These are phyloP conservation scores for Carposina sasakii DNA, from an alignment of 1,140 invertebrate genomes.

Conservation along the genomic window DNA sequence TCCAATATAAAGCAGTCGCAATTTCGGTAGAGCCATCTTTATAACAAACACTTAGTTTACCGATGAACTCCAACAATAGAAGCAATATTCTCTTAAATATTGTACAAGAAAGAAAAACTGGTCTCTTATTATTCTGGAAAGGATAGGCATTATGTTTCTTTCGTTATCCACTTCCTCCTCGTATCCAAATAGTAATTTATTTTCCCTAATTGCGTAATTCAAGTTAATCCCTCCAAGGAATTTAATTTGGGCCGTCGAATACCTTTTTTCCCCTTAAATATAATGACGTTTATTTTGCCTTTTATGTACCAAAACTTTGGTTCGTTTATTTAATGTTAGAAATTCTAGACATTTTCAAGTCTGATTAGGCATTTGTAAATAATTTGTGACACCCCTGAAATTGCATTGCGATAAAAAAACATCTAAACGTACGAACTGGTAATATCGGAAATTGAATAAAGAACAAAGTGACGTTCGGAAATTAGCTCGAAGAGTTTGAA, in stretches of 20 bases:
- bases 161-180: conserved; percentile 15
- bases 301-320: background rate
- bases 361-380: no score
- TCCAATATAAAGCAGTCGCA: no score
- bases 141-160: conserved; percentile 11
- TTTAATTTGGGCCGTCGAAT: conserved; percentile 30
- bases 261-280: no score
- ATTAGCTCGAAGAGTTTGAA: conserved; percentile 65
- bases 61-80: no score
- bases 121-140: conserved; percentile 29
- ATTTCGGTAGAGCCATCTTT: no score
- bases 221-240: conserved; percentile 35
- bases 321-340: background rate
- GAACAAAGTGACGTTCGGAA: conserved; percentile 70
- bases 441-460: conserved; percentile 71
- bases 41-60: no score
- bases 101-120: no score
- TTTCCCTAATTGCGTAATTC: conserved; percentile 42
- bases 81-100: no score
- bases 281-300: no score
- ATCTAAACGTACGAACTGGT: conserved; percentile 38
- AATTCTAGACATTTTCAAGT: no score
- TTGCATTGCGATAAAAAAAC: conserved; percentile 18
- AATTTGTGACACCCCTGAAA: no score
- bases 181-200: conserved; percentile 35